phyloP scores from a whole-genome alignment of 1,140 invertebrate species.

The Drosophila insularis region DNA sequence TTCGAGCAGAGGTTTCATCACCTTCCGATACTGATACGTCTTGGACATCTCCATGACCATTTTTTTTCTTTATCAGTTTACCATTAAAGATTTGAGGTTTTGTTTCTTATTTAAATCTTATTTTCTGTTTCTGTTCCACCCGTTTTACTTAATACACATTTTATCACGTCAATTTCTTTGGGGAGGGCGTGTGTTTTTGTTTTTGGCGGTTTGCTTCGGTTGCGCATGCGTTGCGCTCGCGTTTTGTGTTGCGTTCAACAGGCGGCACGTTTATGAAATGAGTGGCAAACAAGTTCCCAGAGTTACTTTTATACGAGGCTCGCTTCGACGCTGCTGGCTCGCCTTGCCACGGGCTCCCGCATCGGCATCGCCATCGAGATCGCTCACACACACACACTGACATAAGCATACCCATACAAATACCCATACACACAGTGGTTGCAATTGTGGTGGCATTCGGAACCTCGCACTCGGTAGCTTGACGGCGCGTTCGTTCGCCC shows the following conservation, averaged over 20 bases:
- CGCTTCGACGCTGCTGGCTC: constrained; percentile 43
- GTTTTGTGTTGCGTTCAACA: constrained; percentile 69
- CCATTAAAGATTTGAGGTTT: not conserved
- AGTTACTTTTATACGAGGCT: constrained; percentile 72
- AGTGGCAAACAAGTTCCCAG: constrained; percentile 77
- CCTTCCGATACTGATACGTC: constrained; percentile 96
- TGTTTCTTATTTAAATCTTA: constrained; percentile 17
- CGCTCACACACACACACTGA: constrained; percentile 19
- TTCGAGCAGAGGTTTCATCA: constrained; percentile 98
- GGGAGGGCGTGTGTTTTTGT: constrained; percentile 15
- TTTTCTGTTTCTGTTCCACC: constrained; percentile 4
- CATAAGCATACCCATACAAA: too few relatives aligned
- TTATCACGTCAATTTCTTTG: constrained; percentile 51
- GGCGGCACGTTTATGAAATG: constrained; percentile 76
- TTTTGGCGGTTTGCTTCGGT: constrained; percentile 19
- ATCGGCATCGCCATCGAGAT: constrained; percentile 46
- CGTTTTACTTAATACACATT: constrained; percentile 51
- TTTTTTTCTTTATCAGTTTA: constrained; percentile 27
- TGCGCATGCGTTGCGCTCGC: constrained; percentile 55
- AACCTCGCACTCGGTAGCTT: constrained; percentile 42
- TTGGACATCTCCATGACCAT: constrained; percentile 86
- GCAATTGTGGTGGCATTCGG: constrained; percentile 47
- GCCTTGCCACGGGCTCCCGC: constrained; percentile 55
- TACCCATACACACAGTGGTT: constrained; percentile 39
- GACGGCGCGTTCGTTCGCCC: constrained; percentile 32